Evolutionary conservation across 2,888 invertebrate genomes (phyloP).

Genomic region (Nephrotoma appendiculata): DNA sequence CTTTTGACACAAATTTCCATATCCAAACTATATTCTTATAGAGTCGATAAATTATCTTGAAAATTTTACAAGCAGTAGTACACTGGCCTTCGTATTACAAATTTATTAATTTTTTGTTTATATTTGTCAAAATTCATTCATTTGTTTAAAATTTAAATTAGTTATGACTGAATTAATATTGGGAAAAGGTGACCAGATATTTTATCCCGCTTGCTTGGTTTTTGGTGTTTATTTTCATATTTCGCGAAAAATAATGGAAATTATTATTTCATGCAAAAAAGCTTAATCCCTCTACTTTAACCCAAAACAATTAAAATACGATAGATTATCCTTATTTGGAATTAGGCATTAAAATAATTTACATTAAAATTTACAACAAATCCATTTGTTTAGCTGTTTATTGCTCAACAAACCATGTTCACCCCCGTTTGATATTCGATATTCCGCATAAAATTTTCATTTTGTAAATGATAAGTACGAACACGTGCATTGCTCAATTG

Average conservation of each 20-base stretch:
- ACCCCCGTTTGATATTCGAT: too few species aligned
- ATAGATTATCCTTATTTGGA: neutral
- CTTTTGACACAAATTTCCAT: too few species aligned
- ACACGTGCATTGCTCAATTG: too few species aligned
- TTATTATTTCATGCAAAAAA: neutral
- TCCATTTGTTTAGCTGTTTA: too few species aligned
- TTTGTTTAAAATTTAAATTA: neutral
- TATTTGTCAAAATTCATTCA: neutral
- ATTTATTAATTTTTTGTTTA: neutral
- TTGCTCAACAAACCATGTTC: too few species aligned
- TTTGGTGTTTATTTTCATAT: neutral
- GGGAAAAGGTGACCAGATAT: neutral
- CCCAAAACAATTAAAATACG: neutral
- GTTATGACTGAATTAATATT: neutral
- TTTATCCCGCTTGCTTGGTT: neutral
- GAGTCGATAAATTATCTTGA: neutral
- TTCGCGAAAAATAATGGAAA: neutral
- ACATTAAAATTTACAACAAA: too few species aligned
- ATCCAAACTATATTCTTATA: too few species aligned
- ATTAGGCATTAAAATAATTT: too few species aligned
- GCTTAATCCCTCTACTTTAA: neutral
- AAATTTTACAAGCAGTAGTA: neutral
- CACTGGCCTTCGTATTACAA: too few species aligned
- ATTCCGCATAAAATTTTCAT: too few species aligned
- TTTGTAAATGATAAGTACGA: too few species aligned